These are phyloP conservation scores for Oreochromis niloticus DNA, from an alignment of 2,113 vertebrate species.

Conservation along the genomic window DNA sequence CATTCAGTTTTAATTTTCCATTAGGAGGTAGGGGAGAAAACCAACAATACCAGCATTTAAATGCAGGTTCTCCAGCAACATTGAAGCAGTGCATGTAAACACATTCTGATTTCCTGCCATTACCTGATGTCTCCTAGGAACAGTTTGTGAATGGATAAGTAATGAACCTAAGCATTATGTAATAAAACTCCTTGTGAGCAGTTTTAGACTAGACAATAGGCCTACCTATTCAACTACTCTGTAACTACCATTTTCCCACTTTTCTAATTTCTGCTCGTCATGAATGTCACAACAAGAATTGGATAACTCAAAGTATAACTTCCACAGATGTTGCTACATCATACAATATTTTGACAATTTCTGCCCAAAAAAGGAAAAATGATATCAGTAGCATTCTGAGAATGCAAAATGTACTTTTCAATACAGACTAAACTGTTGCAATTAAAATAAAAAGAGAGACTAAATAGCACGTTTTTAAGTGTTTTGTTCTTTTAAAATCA, in stretches of 20 bases:
- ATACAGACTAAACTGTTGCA: not conserved
- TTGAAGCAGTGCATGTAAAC: not conserved
- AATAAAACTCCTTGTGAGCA: not conserved
- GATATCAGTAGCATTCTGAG: not conserved
- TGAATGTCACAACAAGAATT: not conserved
- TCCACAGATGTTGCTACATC: not conserved
- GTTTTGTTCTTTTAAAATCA: slow-evolving; percentile 48
- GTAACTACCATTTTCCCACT: not conserved
- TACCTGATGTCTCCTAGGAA: not conserved
- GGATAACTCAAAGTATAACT: not conserved
- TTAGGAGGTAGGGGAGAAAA: not conserved
- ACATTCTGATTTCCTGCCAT: not conserved
- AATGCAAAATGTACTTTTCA: not conserved
- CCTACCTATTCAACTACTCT: not conserved
- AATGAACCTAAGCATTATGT: not conserved
- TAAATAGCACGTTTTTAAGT: not conserved
- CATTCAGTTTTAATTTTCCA: not conserved
- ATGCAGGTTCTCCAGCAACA: not conserved
- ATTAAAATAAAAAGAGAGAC: not conserved
- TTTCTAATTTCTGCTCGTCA: not conserved
- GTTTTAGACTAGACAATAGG: not conserved
- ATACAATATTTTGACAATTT: not conserved
- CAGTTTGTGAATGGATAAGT: not conserved
- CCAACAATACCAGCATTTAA: not conserved
- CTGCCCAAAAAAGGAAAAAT: not conserved